Percentiles rank a stretch among this genome's conserved stretches.
Conservation (phyloP, 2,797 vertebrate genomes). For the Muraenolepis orangiensis region DNA sequence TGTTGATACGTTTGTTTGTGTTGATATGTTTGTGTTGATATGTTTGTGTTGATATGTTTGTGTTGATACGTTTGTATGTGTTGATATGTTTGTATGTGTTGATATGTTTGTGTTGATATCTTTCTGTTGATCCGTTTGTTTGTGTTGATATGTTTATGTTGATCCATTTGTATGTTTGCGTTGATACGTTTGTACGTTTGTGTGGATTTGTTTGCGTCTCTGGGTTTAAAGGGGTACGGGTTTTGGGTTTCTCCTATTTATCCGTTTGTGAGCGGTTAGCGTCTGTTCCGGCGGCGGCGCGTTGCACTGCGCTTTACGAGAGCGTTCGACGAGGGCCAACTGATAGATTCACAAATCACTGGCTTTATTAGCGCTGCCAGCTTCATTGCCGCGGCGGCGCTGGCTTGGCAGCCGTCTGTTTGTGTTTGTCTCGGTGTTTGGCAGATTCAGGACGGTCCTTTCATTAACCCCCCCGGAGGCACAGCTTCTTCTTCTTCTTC, state of each 20-base stretch:
- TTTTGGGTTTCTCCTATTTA: no score
- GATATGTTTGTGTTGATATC: no score
- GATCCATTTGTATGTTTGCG: no score
- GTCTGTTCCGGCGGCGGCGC: not conserved
- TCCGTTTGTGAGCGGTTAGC: no score
- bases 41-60: not conserved
- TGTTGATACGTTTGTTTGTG: no score
- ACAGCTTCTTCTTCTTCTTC: no score
- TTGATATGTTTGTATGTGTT: no score
- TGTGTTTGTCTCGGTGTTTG: not conserved
- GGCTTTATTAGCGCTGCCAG: not conserved
- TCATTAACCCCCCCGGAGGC: not conserved
- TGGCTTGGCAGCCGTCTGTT: not conserved
- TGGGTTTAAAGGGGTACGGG: no score
- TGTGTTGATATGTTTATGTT: no score
- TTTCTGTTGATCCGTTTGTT: no score
- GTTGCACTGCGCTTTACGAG: not conserved
- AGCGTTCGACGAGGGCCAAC: not conserved
- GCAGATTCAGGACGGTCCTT: not conserved
- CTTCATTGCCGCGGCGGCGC: not conserved
- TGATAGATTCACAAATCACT: not conserved
- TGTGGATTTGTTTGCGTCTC: not conserved
- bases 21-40: no score
- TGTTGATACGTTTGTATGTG: not conserved
- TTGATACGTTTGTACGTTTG: not conserved